Evolutionary conservation across 2,797 vertebrate genomes (phyloP).

Genomic region (Chanos chanos): DNA sequence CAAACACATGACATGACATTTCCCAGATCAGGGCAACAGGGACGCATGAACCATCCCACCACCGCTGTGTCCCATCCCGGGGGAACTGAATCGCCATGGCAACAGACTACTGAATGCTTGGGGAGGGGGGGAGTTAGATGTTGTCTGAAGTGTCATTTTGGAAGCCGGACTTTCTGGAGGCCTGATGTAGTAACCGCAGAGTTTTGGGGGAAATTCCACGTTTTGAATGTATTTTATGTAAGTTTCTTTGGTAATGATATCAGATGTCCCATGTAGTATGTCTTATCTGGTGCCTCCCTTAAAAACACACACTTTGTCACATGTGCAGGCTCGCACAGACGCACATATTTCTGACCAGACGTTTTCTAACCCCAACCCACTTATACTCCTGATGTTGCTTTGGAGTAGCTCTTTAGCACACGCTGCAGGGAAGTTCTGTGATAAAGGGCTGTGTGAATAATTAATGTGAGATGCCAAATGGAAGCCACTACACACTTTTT

Average conservation of each 20-base stretch:
- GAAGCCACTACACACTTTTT: constrained; percentile 35
- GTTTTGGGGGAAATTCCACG: too few relatives aligned
- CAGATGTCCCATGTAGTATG: too few relatives aligned
- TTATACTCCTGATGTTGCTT: constrained; percentile 18
- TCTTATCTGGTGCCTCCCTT: neutral
- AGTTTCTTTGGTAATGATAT: too few relatives aligned
- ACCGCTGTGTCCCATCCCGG: neutral
- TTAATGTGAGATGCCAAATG: constrained; percentile 59
- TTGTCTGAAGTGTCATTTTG: neutral
- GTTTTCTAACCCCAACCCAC: constrained; percentile 25
- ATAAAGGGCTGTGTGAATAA: constrained; percentile 66
- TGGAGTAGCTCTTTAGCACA: constrained; percentile 43
- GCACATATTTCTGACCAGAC: neutral
- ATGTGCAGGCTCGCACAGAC: constrained; percentile 20
- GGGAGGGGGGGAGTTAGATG: neutral
- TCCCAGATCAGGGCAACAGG: constrained; percentile 29
- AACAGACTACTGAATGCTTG: neutral
- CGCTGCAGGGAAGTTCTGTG: constrained; percentile 41
- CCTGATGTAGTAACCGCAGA: too few relatives aligned
- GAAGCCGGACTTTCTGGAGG: too few relatives aligned
- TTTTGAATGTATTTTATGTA: too few relatives aligned
- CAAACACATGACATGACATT: constrained; percentile 21
- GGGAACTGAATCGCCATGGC: neutral
- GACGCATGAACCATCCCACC: constrained; percentile 11
- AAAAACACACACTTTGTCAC: constrained; percentile 1